phyloP scores from a whole-genome alignment of 1,140 invertebrate species.

The Lepidurus apus region DNA sequence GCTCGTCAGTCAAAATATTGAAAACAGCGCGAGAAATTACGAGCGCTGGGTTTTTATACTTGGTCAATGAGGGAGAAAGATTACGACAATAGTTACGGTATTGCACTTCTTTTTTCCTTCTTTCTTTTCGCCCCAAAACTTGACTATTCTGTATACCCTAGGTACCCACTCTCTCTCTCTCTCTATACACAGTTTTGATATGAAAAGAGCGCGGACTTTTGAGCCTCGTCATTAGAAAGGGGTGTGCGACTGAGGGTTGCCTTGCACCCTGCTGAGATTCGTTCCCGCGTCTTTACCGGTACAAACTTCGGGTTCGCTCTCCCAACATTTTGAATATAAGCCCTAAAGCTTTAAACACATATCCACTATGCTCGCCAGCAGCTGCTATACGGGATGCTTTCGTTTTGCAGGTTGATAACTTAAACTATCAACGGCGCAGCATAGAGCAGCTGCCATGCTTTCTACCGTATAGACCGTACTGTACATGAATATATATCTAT shows the following conservation, averaged over 20 bases:
- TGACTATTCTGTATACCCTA: neutral
- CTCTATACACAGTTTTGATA: neutral
- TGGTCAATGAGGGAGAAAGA: constrained; percentile 17
- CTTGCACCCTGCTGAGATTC: constrained; percentile 11
- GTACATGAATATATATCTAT: no score
- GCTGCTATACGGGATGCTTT: neutral
- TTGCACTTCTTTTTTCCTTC: neutral
- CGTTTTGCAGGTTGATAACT: constrained; percentile 1
- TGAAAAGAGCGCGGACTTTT: neutral
- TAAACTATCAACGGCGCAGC: neutral
- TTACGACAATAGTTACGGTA: constrained; percentile 7
- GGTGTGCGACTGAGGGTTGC: constrained; percentile 12
- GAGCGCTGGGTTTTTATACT: neutral
- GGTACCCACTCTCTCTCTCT: neutral
- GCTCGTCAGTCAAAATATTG: constrained; percentile 8
- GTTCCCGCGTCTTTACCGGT: constrained; percentile 14
- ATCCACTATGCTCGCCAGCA: neutral
- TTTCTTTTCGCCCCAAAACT: neutral
- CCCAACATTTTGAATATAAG: constrained; percentile 1
- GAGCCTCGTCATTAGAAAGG: constrained; percentile 17
- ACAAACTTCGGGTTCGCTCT: neutral
- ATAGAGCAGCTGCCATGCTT: constrained; percentile 7
- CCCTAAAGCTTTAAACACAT: neutral
- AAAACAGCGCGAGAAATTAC: constrained; percentile 11
- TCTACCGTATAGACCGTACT: no score